These are phyloP conservation scores for Capitulum mitella DNA, from an alignment of 2,888 invertebrate species.

Conservation along the genomic window DNA sequence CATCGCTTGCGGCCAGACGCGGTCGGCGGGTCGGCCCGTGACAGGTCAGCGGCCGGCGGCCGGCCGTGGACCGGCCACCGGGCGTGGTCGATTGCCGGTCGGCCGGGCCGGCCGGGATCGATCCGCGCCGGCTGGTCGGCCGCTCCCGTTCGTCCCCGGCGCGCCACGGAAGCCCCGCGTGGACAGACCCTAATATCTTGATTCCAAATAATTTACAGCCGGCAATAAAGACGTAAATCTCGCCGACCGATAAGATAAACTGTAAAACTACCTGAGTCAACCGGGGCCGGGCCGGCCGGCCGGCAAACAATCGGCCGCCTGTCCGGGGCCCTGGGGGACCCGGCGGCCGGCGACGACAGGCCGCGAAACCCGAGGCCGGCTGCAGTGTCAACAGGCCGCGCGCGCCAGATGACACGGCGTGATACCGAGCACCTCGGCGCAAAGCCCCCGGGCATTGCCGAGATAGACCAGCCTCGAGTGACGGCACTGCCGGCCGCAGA, in stretches of 20 bases:
- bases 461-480: too few species aligned
- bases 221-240: constrained; percentile 20
- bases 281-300: not conserved
- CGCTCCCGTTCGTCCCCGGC: not conserved
- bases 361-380: not conserved
- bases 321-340: not conserved
- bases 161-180: not conserved
- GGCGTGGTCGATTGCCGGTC: not conserved
- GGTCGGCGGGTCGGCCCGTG: too few species aligned
- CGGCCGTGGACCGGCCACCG: too few species aligned
- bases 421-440: not conserved
- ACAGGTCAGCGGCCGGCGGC: too few species aligned
- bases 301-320: not conserved
- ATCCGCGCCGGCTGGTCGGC: not conserved
- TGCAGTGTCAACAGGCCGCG: not conserved
- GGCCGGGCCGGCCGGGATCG: not conserved
- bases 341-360: not conserved
- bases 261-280: constrained; percentile 19
- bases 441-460: too few species aligned
- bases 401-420: not conserved
- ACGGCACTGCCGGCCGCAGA: too few species aligned
- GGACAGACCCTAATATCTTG: constrained; percentile 23
- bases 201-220: constrained; percentile 20
- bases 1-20: too few species aligned
- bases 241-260: constrained; percentile 18